Evolutionary conservation across 2,888 invertebrate species (phyloP).

Genomic region (Steinernema carpocapsae): DNA sequence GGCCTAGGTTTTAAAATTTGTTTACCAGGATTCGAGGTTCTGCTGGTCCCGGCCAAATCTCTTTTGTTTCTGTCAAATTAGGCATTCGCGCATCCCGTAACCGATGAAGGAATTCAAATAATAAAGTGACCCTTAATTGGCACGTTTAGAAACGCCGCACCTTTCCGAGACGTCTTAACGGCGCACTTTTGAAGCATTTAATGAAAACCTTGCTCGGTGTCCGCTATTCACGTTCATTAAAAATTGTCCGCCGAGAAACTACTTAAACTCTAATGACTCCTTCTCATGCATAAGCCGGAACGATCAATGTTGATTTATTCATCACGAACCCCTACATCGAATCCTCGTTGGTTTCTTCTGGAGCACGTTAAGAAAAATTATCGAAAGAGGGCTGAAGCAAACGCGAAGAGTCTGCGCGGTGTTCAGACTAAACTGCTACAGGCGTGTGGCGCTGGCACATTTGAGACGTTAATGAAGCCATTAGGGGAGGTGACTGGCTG

Average conservation of each 20-base stretch:
- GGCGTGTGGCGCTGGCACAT: conserved; percentile 14
- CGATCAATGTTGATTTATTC: conserved; percentile 32
- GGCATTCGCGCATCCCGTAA: too few species aligned
- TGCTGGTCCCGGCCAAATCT: too few species aligned
- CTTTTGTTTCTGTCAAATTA: too few species aligned
- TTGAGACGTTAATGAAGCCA: conserved; percentile 29
- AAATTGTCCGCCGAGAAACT: neutral
- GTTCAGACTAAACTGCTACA: neutral
- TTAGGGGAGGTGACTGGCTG: conserved; percentile 22
- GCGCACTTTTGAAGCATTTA: too few species aligned
- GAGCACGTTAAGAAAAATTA: neutral
- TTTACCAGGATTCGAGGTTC: neutral
- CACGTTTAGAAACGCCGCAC: too few species aligned
- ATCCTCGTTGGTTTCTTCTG: neutral
- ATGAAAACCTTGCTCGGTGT: neutral
- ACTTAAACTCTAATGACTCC: conserved; percentile 21
- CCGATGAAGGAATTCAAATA: too few species aligned
- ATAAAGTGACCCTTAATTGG: too few species aligned
- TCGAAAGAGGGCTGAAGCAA: too few species aligned
- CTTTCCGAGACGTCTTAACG: too few species aligned
- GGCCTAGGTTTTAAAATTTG: conserved; percentile 19
- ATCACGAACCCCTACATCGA: conserved; percentile 19
- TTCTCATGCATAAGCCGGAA: conserved; percentile 16
- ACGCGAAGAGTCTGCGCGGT: too few species aligned
- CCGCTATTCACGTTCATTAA: conserved; percentile 4